Base-by-base conservation (phyloP, 2,888 invertebrate species). In the Cactoblastis cactorum region DNA sequence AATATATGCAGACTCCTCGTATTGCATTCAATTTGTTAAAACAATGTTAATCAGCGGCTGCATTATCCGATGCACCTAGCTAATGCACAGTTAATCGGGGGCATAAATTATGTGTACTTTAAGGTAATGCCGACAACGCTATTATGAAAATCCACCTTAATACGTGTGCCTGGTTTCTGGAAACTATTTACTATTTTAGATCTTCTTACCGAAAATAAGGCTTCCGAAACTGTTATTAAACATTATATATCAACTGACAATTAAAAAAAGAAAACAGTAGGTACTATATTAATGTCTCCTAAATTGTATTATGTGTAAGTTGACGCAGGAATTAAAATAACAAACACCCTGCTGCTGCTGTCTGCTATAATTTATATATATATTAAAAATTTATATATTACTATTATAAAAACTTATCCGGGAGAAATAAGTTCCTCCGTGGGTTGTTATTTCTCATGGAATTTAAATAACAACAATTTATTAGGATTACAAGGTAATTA, bases 91-190 rank as follows among this genome's bases (percentile, higher is more conserved):
- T 70, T 77, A 82, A 80, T 76, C 71, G 75, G 63, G 63, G 62
- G 62, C 54, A 68, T 78, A 71, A 77, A 75, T 77, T 71, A 78
- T 77, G 77, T 71, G 72, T 71, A 69, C 70, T 62, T 58, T 66
- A 74, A 71, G 71, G 75, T 63, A 65, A 74, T 76, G 74, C 79
- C 74, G 64, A 75, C 79, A 79, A 78, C 76, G 73, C 77, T 77
- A 76, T 77, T 80, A 83, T 77, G 77, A 77, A 77, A 71, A 78
- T 72, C 70, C 67, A 59, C 56, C 65, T 55, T 80, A 83, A 84
- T 77, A 79, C 69, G 14, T 4, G 17, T 9, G 33, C 3, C 17
- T 17, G 17, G 37, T 37, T 35, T 37, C 17, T 17, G 17, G 17
- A 37, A 17, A 37, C 37, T 15, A 37, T 37, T 37, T 12, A 17